These are phyloP conservation scores for Cerceris rybyensis DNA, from an alignment of 2,888 invertebrate genomes.

Conservation along the genomic window DNA sequence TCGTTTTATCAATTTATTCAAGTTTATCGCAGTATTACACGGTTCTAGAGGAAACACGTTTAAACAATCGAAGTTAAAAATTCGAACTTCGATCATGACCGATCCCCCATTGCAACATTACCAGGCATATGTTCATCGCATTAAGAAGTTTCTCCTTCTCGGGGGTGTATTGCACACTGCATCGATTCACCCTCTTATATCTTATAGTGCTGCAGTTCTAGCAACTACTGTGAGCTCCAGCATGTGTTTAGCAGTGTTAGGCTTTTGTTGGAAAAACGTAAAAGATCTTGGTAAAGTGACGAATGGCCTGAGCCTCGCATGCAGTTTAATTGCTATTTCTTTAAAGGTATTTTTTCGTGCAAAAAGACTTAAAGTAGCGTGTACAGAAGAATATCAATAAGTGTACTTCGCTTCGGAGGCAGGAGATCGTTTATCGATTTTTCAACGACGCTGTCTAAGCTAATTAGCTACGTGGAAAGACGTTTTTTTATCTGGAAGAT, in stretches of 20 bases:
- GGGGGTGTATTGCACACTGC: conserved; percentile 39
- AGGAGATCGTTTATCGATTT: too few species aligned
- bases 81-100: not conserved
- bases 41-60: not conserved
- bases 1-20: too few species aligned
- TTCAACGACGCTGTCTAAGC: too few species aligned
- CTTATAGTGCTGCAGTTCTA: conserved; percentile 15
- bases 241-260: conserved; percentile 23
- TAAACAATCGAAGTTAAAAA: too few species aligned
- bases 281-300: conserved; percentile 30
- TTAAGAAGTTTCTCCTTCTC: conserved; percentile 34
- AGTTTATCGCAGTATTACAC: too few species aligned
- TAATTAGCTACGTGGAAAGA: too few species aligned
- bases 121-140: conserved; percentile 28
- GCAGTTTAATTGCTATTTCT: conserved; percentile 35
- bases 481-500: too few species aligned
- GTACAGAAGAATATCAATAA: too few species aligned
- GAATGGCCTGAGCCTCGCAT: conserved; percentile 28
- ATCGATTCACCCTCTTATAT: not conserved
- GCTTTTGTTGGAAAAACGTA: conserved; percentile 23
- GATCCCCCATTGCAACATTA: conserved; percentile 19
- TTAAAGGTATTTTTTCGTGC: conserved; percentile 34
- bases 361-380: too few species aligned
- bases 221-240: conserved; percentile 12
- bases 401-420: too few species aligned